phyloP scores from a whole-genome alignment of 1,140 invertebrate species.

The Cydia fagiglandana region DNA sequence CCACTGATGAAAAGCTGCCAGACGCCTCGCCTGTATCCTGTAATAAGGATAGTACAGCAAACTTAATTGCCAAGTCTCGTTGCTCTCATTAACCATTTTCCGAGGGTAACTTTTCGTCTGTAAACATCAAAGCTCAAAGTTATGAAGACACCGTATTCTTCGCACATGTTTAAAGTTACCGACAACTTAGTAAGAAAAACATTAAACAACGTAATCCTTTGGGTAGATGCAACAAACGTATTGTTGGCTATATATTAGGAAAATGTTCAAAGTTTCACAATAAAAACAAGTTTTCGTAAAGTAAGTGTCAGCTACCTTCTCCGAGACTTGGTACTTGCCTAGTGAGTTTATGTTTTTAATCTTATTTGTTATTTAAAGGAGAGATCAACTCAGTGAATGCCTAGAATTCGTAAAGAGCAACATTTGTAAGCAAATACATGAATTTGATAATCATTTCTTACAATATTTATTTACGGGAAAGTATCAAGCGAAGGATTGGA shows the following conservation, averaged over 20 bases:
- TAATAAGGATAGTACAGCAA: too few species aligned
- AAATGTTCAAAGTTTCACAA: constrained; percentile 66
- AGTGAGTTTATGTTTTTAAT: constrained; percentile 60
- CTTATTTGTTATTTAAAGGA: constrained; percentile 50
- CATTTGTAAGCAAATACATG: not conserved
- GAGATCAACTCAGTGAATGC: constrained; percentile 39
- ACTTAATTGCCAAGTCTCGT: too few species aligned
- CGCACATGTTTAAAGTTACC: too few species aligned
- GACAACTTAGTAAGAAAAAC: too few species aligned
- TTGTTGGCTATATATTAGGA: constrained; percentile 41
- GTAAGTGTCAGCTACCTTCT: constrained; percentile 53
- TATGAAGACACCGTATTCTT: too few species aligned
- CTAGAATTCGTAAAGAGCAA: constrained; percentile 39
- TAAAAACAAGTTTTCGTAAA: constrained; percentile 70
- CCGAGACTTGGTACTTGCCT: constrained; percentile 53
- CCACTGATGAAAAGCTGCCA: too few species aligned
- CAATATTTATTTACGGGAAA: not conserved
- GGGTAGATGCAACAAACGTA: constrained; percentile 1
- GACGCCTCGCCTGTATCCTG: too few species aligned
- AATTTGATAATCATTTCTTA: not conserved
- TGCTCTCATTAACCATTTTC: too few species aligned
- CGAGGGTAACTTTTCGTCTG: too few species aligned
- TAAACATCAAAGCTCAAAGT: too few species aligned
- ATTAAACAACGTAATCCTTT: not conserved
- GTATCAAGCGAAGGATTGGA: too few species aligned